Conservation (phyloP, 2,888 invertebrate genomes). For the Callinectes sapidus region DNA sequence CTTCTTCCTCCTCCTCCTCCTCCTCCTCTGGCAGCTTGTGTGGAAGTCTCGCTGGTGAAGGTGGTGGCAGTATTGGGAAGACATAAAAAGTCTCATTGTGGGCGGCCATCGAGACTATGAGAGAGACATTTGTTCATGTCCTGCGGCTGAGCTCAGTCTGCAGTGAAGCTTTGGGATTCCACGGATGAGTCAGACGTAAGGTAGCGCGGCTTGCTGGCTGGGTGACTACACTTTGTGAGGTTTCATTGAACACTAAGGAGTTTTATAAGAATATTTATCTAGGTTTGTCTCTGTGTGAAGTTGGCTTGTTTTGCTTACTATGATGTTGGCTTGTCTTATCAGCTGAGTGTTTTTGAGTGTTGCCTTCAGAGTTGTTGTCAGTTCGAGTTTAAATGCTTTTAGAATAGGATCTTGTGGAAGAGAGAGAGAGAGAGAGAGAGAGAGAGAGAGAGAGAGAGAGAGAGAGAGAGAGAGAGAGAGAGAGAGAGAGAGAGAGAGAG, state of each 20-base stretch:
- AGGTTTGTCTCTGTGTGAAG: no score
- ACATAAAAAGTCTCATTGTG: neutral
- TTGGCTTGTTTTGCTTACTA: no score
- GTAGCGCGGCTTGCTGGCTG: neutral
- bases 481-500: neutral
- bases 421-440: neutral
- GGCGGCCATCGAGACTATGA: neutral
- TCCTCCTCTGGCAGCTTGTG: neutral
- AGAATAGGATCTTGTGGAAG: no score
- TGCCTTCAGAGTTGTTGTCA: no score
- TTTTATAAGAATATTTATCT: no score
- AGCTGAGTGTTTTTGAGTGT: no score
- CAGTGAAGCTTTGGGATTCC: neutral
- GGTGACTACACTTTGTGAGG: no score
- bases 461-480: no score
- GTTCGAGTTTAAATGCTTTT: no score
- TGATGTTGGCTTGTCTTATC: no score
- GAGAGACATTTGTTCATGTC: neutral
- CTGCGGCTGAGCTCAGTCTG: neutral
- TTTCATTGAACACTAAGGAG: no score
- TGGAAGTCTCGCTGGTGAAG: neutral
- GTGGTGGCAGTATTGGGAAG: neutral
- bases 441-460: no score
- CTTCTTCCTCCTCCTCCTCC: neutral
- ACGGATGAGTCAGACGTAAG: neutral